A percentile compares a stretch with the other conserved stretches of the same genome.
These are phyloP conservation scores for Charaxes varanes DNA, from an alignment of 1,140 invertebrate genomes.

Conservation along the genomic window DNA sequence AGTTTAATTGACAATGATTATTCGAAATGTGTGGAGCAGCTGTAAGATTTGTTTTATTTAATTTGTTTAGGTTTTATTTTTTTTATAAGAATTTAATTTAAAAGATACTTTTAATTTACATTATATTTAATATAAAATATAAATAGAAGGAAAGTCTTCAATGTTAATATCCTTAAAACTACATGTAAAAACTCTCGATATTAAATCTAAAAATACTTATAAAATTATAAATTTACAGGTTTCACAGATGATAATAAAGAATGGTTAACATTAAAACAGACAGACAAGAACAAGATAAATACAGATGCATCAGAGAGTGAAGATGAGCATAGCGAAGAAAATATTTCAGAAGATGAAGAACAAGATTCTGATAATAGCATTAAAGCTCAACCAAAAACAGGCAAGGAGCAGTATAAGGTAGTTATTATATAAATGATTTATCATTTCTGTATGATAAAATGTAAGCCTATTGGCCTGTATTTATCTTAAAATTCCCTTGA, in stretches of 20 bases:
- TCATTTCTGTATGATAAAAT: background rate
- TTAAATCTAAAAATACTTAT: background rate
- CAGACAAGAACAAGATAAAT: slow-evolving; percentile 35
- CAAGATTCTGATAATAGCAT: slow-evolving; percentile 38
- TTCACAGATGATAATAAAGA: slow-evolving; percentile 81
- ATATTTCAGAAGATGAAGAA: slow-evolving; percentile 29
- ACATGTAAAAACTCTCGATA: background rate
- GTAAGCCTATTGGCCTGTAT: background rate
- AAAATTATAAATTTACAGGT: slow-evolving; percentile 45
- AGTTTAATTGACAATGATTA: too few species aligned
- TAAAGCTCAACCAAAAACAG: slow-evolving; percentile 27
- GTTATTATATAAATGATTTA: background rate
- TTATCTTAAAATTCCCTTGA: too few species aligned
- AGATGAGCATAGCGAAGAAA: slow-evolving; percentile 27
- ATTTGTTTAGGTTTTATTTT: too few species aligned
- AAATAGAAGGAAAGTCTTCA: too few species aligned
- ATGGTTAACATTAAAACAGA: slow-evolving; percentile 79
- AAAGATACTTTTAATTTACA: too few species aligned
- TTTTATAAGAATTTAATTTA: too few species aligned
- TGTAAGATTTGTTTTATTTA: too few species aligned
- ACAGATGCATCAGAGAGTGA: slow-evolving; percentile 34
- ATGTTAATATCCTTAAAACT: too few species aligned
- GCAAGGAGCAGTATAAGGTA: slow-evolving; percentile 59
- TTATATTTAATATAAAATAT: too few species aligned
- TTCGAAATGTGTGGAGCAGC: too few species aligned